Base-by-base conservation (phyloP, 30 jellyfish, hydroid and myxozoan genomes). In the Clytia hemisphaerica region DNA sequence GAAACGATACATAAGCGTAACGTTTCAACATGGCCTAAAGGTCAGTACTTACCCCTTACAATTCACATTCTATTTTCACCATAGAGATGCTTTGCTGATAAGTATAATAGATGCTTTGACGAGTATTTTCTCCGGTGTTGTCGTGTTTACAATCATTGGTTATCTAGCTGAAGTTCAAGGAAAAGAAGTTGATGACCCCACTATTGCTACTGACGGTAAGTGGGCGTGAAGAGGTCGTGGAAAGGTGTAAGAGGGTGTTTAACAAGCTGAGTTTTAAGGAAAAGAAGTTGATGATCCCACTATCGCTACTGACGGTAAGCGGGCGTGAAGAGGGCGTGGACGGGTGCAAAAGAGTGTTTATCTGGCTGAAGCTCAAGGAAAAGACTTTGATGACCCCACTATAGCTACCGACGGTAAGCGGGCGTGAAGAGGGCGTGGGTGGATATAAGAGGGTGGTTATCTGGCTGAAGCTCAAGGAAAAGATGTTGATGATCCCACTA, bases 111-210 rank as follows among this genome's bases (percentile, higher is more conserved):
- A 83, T 66, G 95, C 95, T 18, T 46, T 75, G 25, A 83, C 95
- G 19, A 83, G 95, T 36, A 74, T 83, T 9, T 83, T 83, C 62
- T 83, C 95, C 16, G 95, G 95, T 28, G 74, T 83, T 48, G 95
- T 83, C 19, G 95, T 83, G 10, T 83, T 83, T 61, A 26, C 81
- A 5, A 75, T 83, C n/a, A 65, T 83, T 21, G 95, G 95, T 12
- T 83, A 83, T 46, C 74, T 83, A 92, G 95, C 92, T 2, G 63
- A 55, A 28, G 46, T 83, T 4, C 95, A 83, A 48, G 88, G 85
- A 25, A 83, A 83, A 48, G 78, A 68, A 10, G 46, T 83, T 54
- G 74, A 79, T 33, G 95, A 83, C 45, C 95, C 95, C 16, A 69
- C 85, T 47, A 70, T 83, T 18, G 95, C 95, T 15, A 80, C 82